Evolutionary conservation across 2,888 invertebrate genomes (phyloP).

Genomic region (Zhengitettix transpicula): DNA sequence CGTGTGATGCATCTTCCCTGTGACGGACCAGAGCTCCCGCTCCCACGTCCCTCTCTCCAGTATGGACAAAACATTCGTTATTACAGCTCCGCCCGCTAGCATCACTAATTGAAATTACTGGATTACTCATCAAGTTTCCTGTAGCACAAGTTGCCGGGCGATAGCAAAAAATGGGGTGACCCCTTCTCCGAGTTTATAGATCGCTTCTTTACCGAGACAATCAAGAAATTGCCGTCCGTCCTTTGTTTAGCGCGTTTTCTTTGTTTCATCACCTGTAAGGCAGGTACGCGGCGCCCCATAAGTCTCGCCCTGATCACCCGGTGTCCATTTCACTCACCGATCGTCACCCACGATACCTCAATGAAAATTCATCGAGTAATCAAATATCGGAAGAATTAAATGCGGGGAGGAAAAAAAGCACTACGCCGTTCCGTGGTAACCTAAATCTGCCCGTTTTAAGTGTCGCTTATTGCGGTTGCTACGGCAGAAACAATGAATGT

Average conservation of each 20-base stretch:
- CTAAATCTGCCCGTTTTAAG: too few species aligned
- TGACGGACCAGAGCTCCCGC: too few species aligned
- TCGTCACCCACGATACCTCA: too few species aligned
- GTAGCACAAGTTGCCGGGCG: not conserved
- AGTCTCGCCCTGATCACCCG: not conserved
- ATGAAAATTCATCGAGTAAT: too few species aligned
- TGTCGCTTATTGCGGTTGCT: too few species aligned
- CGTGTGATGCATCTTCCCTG: too few species aligned
- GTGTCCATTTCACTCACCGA: too few species aligned
- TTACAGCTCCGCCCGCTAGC: not conserved
- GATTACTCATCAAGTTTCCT: not conserved
- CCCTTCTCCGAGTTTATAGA: not conserved
- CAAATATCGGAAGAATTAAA: too few species aligned
- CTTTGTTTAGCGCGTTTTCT: not conserved
- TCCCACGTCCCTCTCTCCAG: too few species aligned
- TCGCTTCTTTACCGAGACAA: not conserved
- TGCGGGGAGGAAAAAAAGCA: too few species aligned
- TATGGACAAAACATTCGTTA: not conserved
- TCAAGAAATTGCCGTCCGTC: not conserved
- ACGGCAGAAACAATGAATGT: too few species aligned
- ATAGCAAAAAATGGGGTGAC: not conserved
- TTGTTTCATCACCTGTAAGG: not conserved
- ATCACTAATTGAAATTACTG: not conserved
- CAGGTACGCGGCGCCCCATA: not conserved
- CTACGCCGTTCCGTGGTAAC: too few species aligned